Conservation (phyloP, 2,797 vertebrate genomes). For the Clarias pachynema region DNA sequence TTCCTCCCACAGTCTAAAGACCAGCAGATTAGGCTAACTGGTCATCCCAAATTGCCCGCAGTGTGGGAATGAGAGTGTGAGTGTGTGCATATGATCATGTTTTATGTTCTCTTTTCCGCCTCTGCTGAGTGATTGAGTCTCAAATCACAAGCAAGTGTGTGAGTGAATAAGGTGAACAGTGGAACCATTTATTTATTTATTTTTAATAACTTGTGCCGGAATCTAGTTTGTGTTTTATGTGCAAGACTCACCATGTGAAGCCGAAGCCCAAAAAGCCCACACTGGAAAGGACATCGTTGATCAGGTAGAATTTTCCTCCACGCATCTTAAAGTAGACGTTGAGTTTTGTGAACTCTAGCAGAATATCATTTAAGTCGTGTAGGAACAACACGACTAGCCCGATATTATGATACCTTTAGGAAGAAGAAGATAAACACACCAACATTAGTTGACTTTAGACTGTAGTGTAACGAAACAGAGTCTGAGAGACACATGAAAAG, state of each 20-base stretch:
- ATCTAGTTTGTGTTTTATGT: background rate
- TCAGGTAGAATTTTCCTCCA: slow-evolving; percentile 75
- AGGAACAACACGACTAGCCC: slow-evolving; percentile 94
- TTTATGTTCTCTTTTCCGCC: background rate
- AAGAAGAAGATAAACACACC: background rate
- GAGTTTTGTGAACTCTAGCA: slow-evolving; percentile 95
- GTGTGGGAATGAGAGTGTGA: no score
- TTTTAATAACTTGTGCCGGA: background rate
- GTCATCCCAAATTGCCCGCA: no score
- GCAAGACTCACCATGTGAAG: slow-evolving; percentile 82
- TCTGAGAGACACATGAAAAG: background rate
- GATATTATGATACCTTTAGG: slow-evolving; percentile 89
- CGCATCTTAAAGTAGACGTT: slow-evolving; percentile 93
- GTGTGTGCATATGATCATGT: no score
- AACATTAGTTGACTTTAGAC: background rate
- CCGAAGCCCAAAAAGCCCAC: slow-evolving; percentile 88
- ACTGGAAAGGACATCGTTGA: slow-evolving; percentile 86
- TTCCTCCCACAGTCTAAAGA: no score
- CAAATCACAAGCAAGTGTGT: background rate
- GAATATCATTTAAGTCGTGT: slow-evolving; percentile 90
- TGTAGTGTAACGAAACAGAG: background rate
- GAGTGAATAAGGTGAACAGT: background rate
- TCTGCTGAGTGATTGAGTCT: background rate
- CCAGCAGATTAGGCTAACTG: no score
- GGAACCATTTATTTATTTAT: background rate